These are phyloP conservation scores for Distichodus sexfasciatus DNA, from an alignment of 2,797 vertebrate species.

Conservation along the genomic window DNA sequence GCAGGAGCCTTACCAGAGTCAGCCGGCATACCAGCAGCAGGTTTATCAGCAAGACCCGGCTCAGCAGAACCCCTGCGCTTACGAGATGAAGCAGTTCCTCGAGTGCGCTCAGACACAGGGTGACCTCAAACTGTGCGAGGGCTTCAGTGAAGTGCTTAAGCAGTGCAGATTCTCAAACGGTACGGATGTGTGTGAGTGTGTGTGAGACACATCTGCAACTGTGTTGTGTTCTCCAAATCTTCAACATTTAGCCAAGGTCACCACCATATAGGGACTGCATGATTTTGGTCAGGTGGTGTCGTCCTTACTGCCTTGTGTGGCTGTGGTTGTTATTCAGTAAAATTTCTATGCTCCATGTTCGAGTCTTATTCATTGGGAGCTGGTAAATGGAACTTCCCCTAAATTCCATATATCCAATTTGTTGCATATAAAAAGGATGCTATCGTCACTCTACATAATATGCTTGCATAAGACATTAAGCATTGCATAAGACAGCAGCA, in stretches of 20 bases:
- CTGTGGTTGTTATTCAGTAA: background rate
- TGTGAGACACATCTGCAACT: too few species aligned
- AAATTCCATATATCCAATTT: too few species aligned
- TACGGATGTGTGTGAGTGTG: conserved; percentile 61
- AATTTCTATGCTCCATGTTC: background rate
- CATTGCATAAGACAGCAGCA: too few species aligned
- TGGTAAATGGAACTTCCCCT: too few species aligned
- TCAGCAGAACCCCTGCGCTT: conserved; percentile 79
- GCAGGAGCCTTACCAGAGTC: conserved; percentile 73
- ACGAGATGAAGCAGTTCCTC: conserved; percentile 90
- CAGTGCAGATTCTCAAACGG: conserved; percentile 88
- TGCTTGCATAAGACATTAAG: too few species aligned
- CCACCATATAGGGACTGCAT: background rate
- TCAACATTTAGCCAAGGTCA: too few species aligned
- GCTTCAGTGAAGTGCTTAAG: conserved; percentile 92
- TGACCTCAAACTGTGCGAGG: conserved; percentile 90
- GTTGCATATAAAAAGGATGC: too few species aligned
- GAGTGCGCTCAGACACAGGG: conserved; percentile 92
- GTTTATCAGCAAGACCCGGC: conserved; percentile 67
- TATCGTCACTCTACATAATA: too few species aligned
- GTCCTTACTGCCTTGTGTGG: background rate
- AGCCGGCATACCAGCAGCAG: conserved; percentile 69
- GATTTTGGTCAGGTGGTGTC: background rate
- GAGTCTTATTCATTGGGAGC: too few species aligned
- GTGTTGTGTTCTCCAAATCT: too few species aligned